A percentile compares a stretch with the other conserved stretches of the same genome.
phyloP scores from a whole-genome alignment of 2,113 vertebrate genomes.

The Aythya baeri region DNA sequence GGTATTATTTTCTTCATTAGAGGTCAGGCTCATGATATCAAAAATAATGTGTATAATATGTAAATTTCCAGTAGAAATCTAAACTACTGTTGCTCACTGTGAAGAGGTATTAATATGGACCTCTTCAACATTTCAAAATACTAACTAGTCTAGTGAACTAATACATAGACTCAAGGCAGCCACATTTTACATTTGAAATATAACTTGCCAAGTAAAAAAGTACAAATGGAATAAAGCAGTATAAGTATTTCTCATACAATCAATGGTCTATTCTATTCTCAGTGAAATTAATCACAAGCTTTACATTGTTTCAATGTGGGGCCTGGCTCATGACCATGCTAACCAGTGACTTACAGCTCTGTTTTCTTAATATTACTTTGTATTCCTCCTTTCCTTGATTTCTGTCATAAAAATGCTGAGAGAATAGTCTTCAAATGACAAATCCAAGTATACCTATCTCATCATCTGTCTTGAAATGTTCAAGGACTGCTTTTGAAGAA shows the following conservation, averaged over 20 bases:
- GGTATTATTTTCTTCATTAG: background rate
- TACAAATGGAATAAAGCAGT: background rate
- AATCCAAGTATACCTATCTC: background rate
- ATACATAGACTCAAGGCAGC: background rate
- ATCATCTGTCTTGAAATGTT: background rate
- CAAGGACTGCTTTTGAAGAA: background rate
- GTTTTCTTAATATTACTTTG: background rate
- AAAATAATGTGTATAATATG: rapidly evolving
- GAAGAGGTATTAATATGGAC: background rate
- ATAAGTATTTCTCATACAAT: background rate
- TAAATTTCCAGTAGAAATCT: background rate
- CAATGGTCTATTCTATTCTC: background rate
- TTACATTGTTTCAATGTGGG: background rate
- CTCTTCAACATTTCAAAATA: background rate
- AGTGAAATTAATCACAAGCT: background rate
- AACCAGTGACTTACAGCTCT: background rate
- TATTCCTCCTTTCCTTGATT: background rate
- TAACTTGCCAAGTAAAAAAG: background rate
- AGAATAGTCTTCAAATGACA: background rate
- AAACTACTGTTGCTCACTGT: background rate
- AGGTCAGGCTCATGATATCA: background rate
- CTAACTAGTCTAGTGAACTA: background rate
- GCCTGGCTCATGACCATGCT: background rate
- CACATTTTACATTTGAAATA: background rate
- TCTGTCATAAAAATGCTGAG: background rate